Conservation (phyloP, 1,140 invertebrate species). For the Conopomorpha cramerella region DNA sequence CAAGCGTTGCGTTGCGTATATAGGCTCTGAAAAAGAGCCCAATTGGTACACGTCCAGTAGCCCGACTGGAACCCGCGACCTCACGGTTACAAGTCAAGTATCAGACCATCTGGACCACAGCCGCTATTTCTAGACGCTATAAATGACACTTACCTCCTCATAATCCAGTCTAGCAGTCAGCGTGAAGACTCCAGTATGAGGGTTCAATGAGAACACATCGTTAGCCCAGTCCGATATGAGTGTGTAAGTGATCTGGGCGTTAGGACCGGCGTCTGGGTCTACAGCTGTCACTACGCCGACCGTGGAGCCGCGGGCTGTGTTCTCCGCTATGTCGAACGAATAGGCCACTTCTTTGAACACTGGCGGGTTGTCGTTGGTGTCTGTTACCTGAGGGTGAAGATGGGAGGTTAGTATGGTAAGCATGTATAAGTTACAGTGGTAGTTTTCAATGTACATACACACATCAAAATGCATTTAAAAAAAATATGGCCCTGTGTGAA, state of each 20-base stretch:
- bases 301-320: conserved; percentile 76
- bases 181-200: conserved; percentile 86
- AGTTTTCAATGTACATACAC: no score
- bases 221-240: conserved; percentile 93
- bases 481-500: no score
- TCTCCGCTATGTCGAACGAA: conserved; percentile 88
- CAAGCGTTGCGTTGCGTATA: no score
- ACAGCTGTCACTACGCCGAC: conserved; percentile 82
- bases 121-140: no score
- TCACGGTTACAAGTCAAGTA: no score
- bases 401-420: background rate
- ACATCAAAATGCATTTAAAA: no score
- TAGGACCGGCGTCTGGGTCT: conserved; percentile 83
- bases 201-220: conserved; percentile 91
- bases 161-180: conserved; percentile 88
- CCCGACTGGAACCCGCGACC: no score
- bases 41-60: no score
- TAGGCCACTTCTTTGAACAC: conserved; percentile 83
- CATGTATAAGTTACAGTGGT: no score
- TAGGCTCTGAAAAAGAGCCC: no score
- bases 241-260: conserved; percentile 86
- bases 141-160: conserved; percentile 85
- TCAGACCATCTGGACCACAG: no score
- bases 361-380: conserved; percentile 94
- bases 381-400: conserved; percentile 72